Conservation (phyloP, 2,888 invertebrate genomes). For the Amphipoea oculea region DNA sequence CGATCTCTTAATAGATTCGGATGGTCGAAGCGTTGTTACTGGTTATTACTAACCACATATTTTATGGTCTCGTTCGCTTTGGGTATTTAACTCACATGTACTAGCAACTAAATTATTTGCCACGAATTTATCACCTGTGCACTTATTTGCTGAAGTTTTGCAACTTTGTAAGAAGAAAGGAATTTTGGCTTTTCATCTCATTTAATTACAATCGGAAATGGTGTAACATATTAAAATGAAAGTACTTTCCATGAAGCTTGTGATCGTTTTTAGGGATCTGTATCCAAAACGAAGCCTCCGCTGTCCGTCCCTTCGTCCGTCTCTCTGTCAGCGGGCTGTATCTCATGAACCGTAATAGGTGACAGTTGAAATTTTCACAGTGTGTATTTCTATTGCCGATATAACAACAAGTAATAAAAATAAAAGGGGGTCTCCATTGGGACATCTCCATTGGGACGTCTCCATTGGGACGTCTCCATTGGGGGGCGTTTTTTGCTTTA, state of each 20-base stretch:
- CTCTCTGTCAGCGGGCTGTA: background rate
- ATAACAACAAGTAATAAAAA: too few species aligned
- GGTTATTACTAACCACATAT: slow-evolving; percentile 34
- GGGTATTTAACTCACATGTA: slow-evolving; percentile 35
- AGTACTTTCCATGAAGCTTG: background rate
- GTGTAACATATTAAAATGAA: background rate
- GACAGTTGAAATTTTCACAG: background rate
- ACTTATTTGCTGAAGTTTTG: background rate
- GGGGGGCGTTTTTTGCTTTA: too few species aligned
- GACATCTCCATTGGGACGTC: too few species aligned
- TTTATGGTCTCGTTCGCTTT: slow-evolving; percentile 41
- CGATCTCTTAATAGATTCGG: slow-evolving; percentile 43
- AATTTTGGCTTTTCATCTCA: background rate
- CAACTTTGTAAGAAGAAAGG: background rate
- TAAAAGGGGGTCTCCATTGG: too few species aligned
- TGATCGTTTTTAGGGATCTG: background rate
- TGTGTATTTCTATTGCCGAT: background rate
- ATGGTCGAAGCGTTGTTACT: slow-evolving; percentile 33
- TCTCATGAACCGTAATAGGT: background rate
- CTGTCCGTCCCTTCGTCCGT: background rate
- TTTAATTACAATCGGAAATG: background rate
- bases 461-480: too few species aligned
- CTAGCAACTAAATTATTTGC: slow-evolving; percentile 25
- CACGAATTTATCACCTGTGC: slow-evolving; percentile 36
- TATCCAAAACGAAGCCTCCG: too few species aligned